phyloP scores from a whole-genome alignment of 2,113 vertebrate genomes.

The Panthera tigris region DNA sequence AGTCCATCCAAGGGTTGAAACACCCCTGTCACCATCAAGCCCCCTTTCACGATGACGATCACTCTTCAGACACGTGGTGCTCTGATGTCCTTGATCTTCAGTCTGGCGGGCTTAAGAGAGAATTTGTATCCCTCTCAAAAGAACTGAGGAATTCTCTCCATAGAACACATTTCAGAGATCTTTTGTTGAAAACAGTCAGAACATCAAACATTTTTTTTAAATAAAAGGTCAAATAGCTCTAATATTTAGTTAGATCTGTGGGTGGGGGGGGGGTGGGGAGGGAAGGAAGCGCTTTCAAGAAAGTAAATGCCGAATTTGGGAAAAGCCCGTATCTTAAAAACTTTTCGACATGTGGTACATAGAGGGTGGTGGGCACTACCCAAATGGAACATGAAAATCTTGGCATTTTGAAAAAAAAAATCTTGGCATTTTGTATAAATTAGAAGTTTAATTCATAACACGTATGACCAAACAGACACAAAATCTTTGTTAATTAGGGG shows the following conservation, averaged over 20 bases:
- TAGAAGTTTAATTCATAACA: neutral
- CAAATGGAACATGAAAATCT: neutral
- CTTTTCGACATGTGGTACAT: neutral
- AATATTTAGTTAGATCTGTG: slow-evolving; percentile 64
- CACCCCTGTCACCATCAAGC: neutral
- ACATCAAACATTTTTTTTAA: slow-evolving; percentile 68
- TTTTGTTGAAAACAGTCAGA: slow-evolving; percentile 69
- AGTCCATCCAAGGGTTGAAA: neutral
- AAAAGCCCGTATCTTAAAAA: slow-evolving; percentile 12
- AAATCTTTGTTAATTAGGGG: neutral
- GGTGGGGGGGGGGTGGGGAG: neutral
- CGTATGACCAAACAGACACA: neutral
- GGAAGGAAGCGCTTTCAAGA: slow-evolving; percentile 68
- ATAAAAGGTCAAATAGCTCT: slow-evolving; percentile 68
- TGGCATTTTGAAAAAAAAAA: neutral
- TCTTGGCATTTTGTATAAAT: neutral
- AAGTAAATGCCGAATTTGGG: slow-evolving; percentile 37
- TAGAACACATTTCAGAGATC: slow-evolving; percentile 51
- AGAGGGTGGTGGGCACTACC: neutral
- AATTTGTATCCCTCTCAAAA: slow-evolving; percentile 67
- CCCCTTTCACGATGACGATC: neutral
- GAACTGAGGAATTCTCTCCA: slow-evolving; percentile 62
- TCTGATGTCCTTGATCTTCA: slow-evolving; percentile 65
- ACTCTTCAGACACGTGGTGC: neutral
- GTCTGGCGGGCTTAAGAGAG: slow-evolving; percentile 63